Base-by-base conservation (phyloP, 2,888 invertebrate species). In the Teinopalpus imperialis region DNA sequence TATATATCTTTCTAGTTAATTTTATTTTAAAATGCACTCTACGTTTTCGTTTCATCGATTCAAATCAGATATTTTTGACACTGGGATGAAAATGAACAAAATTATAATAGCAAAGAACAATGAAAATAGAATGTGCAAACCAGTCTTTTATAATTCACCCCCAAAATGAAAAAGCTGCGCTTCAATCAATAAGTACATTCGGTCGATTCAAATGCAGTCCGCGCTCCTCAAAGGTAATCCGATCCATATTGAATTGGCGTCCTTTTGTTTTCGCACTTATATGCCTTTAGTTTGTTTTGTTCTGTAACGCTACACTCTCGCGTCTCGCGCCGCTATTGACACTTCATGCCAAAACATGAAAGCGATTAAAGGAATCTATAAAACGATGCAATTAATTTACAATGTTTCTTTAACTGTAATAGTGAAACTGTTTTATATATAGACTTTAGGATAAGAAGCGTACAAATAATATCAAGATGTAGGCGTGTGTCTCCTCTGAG, bases 261-360 rank as follows among this genome's bases (percentile, higher is more conserved):
- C 72, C 77, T 85, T 86, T 88, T 87, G 78, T 83, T 76, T 82
- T 86, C 76, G 80, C 85, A 85, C 87, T 86, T 79, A 79, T 81
- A 79, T 74, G 80, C 85, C 78, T 83, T 80, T 76, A 79, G 74
- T 82, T 76, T 79, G 73, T 74, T 80, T 82, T 77, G 69, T 66
- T 58, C 65, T 53, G 86, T 83, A 86, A 88, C 73, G 64, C 68
- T 69, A 88, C 66, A 81, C 81, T 63, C 66, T 61, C 64, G 65
- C 66, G 61, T 70, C 73, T 78, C 76, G 78, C 77, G 75, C 81
- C 79, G 77, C 74, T 85, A 87, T 88, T 87, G 86, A 85, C 86
- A 82, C 79, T 81, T 80, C 70, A 69, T 73, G 78, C 83, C 87
- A 88, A 81, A 88, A 88, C 82, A 86, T 70, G 66, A 67, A 67